A percentile compares a stretch with the other conserved stretches of the same genome.
Evolutionary conservation across 2,113 vertebrate species (phyloP).

Genomic region (Chaenogobius annularis): DNA sequence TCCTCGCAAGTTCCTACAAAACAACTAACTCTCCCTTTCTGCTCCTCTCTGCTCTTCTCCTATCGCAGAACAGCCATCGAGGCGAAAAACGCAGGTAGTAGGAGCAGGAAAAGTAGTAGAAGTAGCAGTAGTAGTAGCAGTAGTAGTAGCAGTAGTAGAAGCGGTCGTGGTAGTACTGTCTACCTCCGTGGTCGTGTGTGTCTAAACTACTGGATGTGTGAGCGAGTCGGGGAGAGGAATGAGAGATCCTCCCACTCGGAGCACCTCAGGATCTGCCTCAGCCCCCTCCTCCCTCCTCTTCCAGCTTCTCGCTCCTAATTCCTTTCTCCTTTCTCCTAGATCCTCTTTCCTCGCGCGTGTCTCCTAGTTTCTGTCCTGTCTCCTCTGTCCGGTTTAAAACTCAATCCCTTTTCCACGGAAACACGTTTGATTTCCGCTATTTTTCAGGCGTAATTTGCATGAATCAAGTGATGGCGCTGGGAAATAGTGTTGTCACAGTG

Average conservation of each 20-base stretch:
- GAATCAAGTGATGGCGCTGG: too few relatives aligned
- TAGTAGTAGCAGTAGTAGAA: neutral
- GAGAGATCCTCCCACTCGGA: conserved; percentile 88
- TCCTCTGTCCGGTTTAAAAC: neutral
- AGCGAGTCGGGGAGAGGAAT: conserved; percentile 84
- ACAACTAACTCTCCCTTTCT: conserved; percentile 64
- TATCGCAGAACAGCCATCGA: conserved; percentile 84
- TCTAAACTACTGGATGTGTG: conserved; percentile 84
- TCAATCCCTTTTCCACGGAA: neutral
- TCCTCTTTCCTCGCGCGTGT: neutral
- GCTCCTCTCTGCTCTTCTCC: conserved; percentile 80
- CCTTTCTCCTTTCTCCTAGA: conserved; percentile 28
- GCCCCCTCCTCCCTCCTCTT: conserved; percentile 70
- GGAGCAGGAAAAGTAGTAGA: neutral
- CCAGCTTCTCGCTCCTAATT: conserved; percentile 47
- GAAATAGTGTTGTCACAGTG: too few relatives aligned
- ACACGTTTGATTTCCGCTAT: too few relatives aligned
- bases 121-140: neutral
- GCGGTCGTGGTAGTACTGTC: neutral
- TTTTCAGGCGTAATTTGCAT: too few relatives aligned
- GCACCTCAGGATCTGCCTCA: conserved; percentile 82
- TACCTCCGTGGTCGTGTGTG: conserved; percentile 61
- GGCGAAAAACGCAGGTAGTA: conserved; percentile 15
- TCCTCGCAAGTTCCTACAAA: conserved; percentile 83
- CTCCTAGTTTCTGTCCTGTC: conserved; percentile 9